phyloP scores from a whole-genome alignment of 2,888 invertebrate species.

The Cylindroiulus punctatus region DNA sequence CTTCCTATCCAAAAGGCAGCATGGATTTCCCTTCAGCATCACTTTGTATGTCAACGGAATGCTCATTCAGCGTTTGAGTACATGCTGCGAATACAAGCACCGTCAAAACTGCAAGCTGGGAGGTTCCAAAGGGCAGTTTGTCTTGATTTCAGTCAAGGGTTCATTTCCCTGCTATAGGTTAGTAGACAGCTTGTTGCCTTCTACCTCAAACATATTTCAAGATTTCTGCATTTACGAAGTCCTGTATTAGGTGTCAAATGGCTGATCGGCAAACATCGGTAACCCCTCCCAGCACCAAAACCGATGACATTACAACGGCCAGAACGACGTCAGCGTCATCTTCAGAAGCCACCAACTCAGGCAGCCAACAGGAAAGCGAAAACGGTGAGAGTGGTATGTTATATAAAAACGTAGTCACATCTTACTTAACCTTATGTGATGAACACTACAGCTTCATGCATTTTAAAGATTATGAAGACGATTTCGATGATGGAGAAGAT shows the following conservation, averaged over 20 bases:
- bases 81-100: slow-evolving; percentile 68
- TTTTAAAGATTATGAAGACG: slow-evolving; percentile 55
- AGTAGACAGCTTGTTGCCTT: not conserved
- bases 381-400: not conserved
- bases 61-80: slow-evolving; percentile 65
- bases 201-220: too few species aligned
- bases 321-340: not conserved
- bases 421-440: not conserved
- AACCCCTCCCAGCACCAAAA: not conserved
- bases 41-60: slow-evolving; percentile 66
- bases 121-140: slow-evolving; percentile 66
- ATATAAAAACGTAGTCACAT: too few species aligned
- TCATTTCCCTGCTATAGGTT: slow-evolving; percentile 65
- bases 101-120: slow-evolving; percentile 64
- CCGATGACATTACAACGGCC: not conserved
- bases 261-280: not conserved
- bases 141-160: slow-evolving; percentile 64
- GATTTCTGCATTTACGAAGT: not conserved
- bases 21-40: slow-evolving; percentile 67
- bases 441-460: not conserved
- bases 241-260: not conserved
- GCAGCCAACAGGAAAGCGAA: slow-evolving; percentile 10
- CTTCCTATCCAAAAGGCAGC: slow-evolving; percentile 66
- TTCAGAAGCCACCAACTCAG: not conserved
- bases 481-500: slow-evolving; percentile 54